Evolutionary conservation across 2,888 invertebrate species (phyloP).

Genomic region (Norana najaformis): DNA sequence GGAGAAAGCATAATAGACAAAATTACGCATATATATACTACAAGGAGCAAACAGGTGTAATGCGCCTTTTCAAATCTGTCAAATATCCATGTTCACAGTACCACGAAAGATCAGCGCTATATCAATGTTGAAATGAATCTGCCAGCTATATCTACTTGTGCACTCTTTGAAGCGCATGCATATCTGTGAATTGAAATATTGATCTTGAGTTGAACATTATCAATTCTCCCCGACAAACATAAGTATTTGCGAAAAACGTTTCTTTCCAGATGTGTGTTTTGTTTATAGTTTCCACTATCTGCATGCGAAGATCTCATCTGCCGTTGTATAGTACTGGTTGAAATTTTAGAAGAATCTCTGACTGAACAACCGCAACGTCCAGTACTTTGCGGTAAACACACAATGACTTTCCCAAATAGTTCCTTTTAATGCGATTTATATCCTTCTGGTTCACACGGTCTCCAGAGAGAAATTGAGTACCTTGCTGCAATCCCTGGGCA

Average conservation of each 20-base stretch:
- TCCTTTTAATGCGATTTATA: not conserved
- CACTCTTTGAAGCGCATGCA: no score
- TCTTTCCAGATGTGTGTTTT: no score
- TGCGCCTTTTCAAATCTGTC: not conserved
- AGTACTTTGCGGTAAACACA: not conserved
- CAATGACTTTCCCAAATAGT: not conserved
- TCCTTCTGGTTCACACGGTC: not conserved
- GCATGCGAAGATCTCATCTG: no score
- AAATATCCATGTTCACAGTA: not conserved
- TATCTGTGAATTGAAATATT: not conserved
- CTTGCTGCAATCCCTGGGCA: not conserved
- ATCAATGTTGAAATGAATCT: no score
- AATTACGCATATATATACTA: not conserved
- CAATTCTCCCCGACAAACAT: no score
- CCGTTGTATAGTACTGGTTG: not conserved
- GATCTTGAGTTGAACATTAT: not conserved
- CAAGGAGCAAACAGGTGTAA: not conserved
- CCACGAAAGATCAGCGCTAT: no score
- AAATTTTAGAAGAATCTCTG: not conserved
- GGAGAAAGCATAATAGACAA: not conserved
- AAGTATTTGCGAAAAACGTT: no score
- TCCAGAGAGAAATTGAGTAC: not conserved
- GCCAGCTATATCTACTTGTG: no score
- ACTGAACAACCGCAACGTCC: not conserved
- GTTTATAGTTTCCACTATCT: no score